A percentile compares a stretch with the other conserved stretches of the same genome.
phyloP scores from a whole-genome alignment of 2,113 vertebrate genomes.

The Perccottus glenii region DNA sequence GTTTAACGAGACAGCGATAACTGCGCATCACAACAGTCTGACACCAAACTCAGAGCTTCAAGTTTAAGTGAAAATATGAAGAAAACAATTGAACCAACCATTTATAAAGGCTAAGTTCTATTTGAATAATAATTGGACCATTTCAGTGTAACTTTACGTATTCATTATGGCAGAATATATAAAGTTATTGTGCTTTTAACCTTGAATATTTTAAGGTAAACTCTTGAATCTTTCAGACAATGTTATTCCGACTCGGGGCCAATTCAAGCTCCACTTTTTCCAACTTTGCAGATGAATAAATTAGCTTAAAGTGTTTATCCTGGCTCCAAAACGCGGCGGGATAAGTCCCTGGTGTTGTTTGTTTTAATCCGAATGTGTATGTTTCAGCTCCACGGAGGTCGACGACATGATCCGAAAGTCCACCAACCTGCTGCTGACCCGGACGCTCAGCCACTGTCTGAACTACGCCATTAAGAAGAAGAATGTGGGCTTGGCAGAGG shows the following conservation, averaged over 20 bases:
- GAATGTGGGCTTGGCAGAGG: conserved; percentile 94
- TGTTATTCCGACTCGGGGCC: conserved; percentile 10
- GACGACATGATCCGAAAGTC: conserved; percentile 99
- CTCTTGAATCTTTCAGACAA: conserved; percentile 13
- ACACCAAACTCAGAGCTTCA: too few relatives aligned
- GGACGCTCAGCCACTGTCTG: conserved; percentile 92
- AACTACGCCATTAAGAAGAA: conserved; percentile 96
- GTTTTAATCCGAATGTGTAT: conserved; percentile 20
- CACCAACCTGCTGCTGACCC: conserved; percentile 92
- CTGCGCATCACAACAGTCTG: too few relatives aligned
- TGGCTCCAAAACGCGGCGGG: conserved; percentile 31
- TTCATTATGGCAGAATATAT: too few relatives aligned
- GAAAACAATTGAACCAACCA: too few relatives aligned
- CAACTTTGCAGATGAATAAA: conserved; percentile 52
- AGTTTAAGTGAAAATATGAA: too few relatives aligned
- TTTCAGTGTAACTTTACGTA: too few relatives aligned
- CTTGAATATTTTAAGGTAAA: too few relatives aligned
- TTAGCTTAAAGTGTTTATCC: conserved; percentile 58
- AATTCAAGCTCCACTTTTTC: conserved; percentile 32
- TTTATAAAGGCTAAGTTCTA: too few relatives aligned
- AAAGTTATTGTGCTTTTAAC: too few relatives aligned
- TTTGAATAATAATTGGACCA: too few relatives aligned
- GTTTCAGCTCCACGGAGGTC: conserved; percentile 90
- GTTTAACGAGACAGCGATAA: too few relatives aligned
- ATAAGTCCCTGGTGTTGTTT: conserved; percentile 19